A percentile compares a stretch with the other conserved stretches of the same genome.
phyloP scores from a whole-genome alignment of 2,888 invertebrate species.

The Busseola fusca region DNA sequence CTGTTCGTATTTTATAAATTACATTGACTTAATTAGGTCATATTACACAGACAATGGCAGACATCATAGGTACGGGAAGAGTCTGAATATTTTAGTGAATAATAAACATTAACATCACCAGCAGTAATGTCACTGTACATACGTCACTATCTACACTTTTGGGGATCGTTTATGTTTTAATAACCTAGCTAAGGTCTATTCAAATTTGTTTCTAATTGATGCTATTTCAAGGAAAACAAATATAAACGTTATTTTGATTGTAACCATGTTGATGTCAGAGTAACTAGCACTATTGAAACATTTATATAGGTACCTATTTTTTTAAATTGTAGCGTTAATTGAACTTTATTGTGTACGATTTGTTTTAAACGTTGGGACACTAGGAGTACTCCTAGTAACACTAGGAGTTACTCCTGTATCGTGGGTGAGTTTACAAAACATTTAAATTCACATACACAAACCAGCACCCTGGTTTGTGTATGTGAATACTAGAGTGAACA shows the following conservation, averaged over 20 bases:
- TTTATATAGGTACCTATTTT: too few relatives aligned
- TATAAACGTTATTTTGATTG: neutral
- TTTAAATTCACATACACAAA: too few relatives aligned
- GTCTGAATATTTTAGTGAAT: constrained; percentile 1
- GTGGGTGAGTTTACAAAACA: too few relatives aligned
- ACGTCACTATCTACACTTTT: neutral
- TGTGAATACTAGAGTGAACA: too few relatives aligned
- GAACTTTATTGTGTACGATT: neutral
- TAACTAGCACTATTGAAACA: neutral
- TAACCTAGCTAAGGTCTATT: neutral
- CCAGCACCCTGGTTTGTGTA: too few relatives aligned
- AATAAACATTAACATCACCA: neutral
- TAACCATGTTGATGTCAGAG: neutral
- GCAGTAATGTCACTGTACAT: neutral
- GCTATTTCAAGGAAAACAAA: neutral
- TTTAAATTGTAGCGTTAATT: neutral
- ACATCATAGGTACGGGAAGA: neutral
- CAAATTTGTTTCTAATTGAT: neutral
- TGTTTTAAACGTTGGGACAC: too few relatives aligned
- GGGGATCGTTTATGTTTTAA: neutral
- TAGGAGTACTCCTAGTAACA: too few relatives aligned
- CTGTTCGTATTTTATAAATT: constrained; percentile 1
- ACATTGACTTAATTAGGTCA: constrained; percentile 7
- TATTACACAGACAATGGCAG: neutral
- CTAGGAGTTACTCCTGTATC: too few relatives aligned